phyloP scores from a whole-genome alignment of 2,888 invertebrate species.

The Cecidostiba fungosa region DNA sequence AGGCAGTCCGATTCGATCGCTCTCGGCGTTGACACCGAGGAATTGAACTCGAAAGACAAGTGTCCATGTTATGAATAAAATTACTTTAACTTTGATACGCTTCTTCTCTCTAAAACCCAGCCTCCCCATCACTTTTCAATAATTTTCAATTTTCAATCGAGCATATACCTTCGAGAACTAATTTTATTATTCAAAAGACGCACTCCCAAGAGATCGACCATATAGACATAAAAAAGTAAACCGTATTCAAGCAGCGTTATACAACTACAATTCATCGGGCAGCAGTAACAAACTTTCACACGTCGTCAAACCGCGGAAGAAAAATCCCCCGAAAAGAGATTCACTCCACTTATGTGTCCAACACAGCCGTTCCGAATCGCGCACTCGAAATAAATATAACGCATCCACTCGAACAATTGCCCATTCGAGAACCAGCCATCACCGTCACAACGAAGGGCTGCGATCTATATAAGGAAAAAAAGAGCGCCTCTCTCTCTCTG shows the following conservation, averaged over 20 bases:
- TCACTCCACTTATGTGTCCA: neutral
- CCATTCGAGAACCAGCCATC: neutral
- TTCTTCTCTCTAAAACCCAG: too few species aligned
- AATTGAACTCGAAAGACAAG: too few species aligned
- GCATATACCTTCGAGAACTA: too few species aligned
- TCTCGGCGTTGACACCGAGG: too few species aligned
- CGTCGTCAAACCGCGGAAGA: conserved; percentile 34
- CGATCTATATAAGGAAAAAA: neutral
- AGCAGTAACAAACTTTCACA: conserved; percentile 22
- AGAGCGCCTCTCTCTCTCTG: neutral
- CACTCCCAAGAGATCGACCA: too few species aligned
- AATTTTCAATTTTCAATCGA: too few species aligned
- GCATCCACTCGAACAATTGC: neutral
- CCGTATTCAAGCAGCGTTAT: neutral
- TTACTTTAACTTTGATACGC: too few species aligned
- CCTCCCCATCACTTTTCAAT: too few species aligned
- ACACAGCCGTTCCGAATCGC: neutral
- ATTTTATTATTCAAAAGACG: too few species aligned
- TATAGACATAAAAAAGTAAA: neutral
- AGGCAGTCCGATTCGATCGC: too few species aligned
- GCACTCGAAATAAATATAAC: neutral
- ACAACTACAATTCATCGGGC: neutral
- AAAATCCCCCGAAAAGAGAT: neutral
- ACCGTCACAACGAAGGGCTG: neutral
- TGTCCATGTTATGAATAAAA: too few species aligned